Percentiles rank a stretch among this genome's conserved stretches.
Conservation (phyloP, 92 coral and sea anemone genomes). For the Porites evermanni region DNA sequence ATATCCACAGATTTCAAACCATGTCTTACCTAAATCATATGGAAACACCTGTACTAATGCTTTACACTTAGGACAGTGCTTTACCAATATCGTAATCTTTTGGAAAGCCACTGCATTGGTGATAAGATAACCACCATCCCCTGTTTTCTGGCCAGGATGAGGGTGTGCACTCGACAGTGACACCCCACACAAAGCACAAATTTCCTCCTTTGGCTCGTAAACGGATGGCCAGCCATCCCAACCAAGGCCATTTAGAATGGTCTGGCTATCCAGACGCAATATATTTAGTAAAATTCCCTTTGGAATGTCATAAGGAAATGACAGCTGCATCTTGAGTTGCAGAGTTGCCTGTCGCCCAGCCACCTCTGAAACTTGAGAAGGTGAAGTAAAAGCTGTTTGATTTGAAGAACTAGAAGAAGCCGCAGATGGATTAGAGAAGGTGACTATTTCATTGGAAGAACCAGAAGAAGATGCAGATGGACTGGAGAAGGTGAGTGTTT, state of each 20-base stretch:
- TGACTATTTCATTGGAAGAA: too few relatives aligned
- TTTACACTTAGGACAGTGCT: neutral
- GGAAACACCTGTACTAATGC: neutral
- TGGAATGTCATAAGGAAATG: neutral
- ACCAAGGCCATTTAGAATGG: neutral
- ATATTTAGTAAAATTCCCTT: neutral
- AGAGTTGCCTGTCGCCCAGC: constrained; percentile 3
- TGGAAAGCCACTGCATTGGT: neutral
- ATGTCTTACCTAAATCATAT: constrained; percentile 10
- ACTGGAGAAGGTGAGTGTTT: too few relatives aligned
- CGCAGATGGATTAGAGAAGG: too few relatives aligned
- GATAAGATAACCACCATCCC: neutral
- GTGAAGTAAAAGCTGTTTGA: neutral
- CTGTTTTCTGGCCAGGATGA: constrained; percentile 12
- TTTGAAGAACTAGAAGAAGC: too few relatives aligned
- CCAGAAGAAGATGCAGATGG: too few relatives aligned
- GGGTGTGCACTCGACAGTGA: neutral
- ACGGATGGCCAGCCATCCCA: neutral
- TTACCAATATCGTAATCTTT: neutral
- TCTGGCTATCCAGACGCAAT: neutral
- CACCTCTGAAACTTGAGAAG: neutral
- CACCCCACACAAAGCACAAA: neutral
- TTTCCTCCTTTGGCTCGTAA: neutral
- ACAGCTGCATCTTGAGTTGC: neutral
- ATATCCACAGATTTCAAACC: neutral